phyloP scores from a whole-genome alignment of 2,888 invertebrate genomes.

The Zele albiditarsus region DNA sequence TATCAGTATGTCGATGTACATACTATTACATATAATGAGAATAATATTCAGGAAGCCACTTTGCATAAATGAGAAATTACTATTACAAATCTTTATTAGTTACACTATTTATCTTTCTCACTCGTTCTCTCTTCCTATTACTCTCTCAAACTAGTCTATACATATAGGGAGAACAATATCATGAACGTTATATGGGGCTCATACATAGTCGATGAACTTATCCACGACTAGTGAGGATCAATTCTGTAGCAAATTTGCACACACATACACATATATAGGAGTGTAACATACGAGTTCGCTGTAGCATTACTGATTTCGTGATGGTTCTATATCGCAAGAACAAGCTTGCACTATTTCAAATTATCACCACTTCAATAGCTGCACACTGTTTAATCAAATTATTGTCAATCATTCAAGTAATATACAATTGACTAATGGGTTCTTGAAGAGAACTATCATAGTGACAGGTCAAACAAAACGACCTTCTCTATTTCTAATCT shows the following conservation, averaged over 20 bases:
- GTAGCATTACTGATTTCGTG: conserved; percentile 46
- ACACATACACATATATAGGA: conserved; percentile 45
- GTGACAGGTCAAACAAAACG: too few relatives aligned
- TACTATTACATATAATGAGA: too few relatives aligned
- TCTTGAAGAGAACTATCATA: too few relatives aligned
- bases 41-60: too few relatives aligned
- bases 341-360: conserved; percentile 43
- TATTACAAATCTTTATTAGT: too few relatives aligned
- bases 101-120: too few relatives aligned
- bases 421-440: too few relatives aligned
- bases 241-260: conserved; percentile 39
- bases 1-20: too few relatives aligned
- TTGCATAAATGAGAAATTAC: too few relatives aligned
- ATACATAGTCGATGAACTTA: conserved; percentile 53
- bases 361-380: conserved; percentile 41
- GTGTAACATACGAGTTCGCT: background rate
- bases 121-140: too few relatives aligned
- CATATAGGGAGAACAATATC: conserved; percentile 38
- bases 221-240: conserved; percentile 44
- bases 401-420: background rate
- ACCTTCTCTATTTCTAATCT: too few relatives aligned
- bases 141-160: conserved; percentile 5
- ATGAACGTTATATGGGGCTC: conserved; percentile 46
- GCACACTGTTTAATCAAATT: background rate
- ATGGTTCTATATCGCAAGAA: conserved; percentile 46